Evolutionary conservation across 2,888 invertebrate species (phyloP).

Genomic region (Lissonota sp.): DNA sequence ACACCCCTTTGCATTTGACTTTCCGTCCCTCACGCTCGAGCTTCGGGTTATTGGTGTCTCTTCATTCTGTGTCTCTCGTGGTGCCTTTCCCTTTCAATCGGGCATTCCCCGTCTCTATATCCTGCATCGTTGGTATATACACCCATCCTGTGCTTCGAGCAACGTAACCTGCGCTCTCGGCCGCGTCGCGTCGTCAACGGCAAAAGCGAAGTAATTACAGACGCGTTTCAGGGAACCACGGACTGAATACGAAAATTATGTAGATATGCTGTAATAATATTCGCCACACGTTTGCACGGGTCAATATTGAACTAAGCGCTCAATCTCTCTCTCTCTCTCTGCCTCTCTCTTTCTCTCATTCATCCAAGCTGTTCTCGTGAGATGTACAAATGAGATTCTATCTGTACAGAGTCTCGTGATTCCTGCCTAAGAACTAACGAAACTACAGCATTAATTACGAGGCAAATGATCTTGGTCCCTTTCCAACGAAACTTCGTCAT

Average conservation of each 20-base stretch:
- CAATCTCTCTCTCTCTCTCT: slow-evolving; percentile 26
- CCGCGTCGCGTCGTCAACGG: slow-evolving; percentile 36
- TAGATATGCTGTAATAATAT: slow-evolving; percentile 81
- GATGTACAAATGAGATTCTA: slow-evolving; percentile 40
- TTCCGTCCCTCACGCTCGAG: slow-evolving; percentile 67
- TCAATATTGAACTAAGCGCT: slow-evolving; percentile 81
- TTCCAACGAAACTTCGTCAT: slow-evolving; percentile 7
- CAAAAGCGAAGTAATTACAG: slow-evolving; percentile 80
- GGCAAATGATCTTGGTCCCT: slow-evolving; percentile 5
- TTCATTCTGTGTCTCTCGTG: slow-evolving; percentile 43
- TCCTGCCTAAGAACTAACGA: slow-evolving; percentile 19
- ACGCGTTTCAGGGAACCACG: slow-evolving; percentile 79
- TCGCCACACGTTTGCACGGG: slow-evolving; percentile 81
- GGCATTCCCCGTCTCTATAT: slow-evolving; percentile 59
- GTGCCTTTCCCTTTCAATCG: slow-evolving; percentile 36
- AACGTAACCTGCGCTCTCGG: slow-evolving; percentile 21
- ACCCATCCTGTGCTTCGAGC: slow-evolving; percentile 45
- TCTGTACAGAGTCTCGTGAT: slow-evolving; percentile 5
- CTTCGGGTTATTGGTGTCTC: slow-evolving; percentile 58
- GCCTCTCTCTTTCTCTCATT: neutral
- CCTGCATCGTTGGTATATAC: slow-evolving; percentile 1
- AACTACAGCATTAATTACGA: slow-evolving; percentile 15
- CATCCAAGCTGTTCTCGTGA: slow-evolving; percentile 28
- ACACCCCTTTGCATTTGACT: slow-evolving; percentile 37
- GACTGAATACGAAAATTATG: slow-evolving; percentile 82